Base-by-base conservation (phyloP, 2,888 invertebrate genomes). In the Macrostomum cliftonense region DNA sequence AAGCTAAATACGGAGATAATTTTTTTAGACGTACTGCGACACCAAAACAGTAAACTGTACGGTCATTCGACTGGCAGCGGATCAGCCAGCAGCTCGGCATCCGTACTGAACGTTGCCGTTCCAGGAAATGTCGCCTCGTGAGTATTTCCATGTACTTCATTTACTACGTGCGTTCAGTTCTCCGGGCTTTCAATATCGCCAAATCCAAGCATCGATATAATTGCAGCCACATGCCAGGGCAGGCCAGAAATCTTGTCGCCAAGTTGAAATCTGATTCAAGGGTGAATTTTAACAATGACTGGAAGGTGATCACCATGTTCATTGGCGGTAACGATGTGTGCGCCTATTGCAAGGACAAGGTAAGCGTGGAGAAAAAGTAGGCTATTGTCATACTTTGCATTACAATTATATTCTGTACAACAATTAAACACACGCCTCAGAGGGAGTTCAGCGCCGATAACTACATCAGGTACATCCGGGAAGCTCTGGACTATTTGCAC, bases 51-150 rank as follows among this genome's bases (percentile, higher is more conserved):
- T 5, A 47, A 57, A 19, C 43, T 66, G 14, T 56, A 53, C 13
- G 67, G 67, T 11, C 64, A 53, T 50, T 61, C 66, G 2, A 49
- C 48, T 1, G 60, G 60, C 2, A 55, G 42, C 16, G 64, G 62
- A 2, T 4, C 28, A 4, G 9, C 9, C 28, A 7, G 5, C 5
- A 51, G 51, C n/a, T 42, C 53, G 36, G 54, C 56, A 43, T 45
- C 53, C 1, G 57, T 56, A 16, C 51, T 67, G 9, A 64, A 67
- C 49, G 56, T 63, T 12, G 66, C 65, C 4, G 56, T 56, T 12
- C 55, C 61, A 7, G 67, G 65, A 19, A 28, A 28, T 28, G 28
- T 28, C 9, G 28, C 28, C 28, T 28, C 28, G 28, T 28, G 28
- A 28, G 28, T 28, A 7, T 4, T 7, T 7, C 28, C 28, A n/a